Evolutionary conservation across 2,888 invertebrate genomes (phyloP).

Genomic region (Spodoptera exigua): DNA sequence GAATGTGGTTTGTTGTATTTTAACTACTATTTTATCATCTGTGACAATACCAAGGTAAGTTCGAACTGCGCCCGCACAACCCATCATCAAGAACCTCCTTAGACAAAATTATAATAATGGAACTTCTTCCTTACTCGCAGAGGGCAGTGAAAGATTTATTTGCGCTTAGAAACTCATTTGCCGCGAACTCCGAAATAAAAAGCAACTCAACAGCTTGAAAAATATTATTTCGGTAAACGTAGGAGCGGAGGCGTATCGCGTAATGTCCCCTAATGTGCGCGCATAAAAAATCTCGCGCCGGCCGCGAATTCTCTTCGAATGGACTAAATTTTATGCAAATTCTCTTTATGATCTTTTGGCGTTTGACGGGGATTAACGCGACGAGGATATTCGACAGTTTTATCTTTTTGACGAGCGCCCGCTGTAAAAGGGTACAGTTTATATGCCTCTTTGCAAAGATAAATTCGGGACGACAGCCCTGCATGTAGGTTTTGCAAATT

Average conservation of each 20-base stretch:
- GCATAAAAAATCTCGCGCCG: constrained; percentile 72
- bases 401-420: constrained; percentile 60
- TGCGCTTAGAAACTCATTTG: constrained; percentile 85
- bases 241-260: constrained; percentile 64
- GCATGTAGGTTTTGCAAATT: constrained; percentile 42
- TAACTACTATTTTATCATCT: constrained; percentile 36
- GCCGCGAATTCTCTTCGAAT: constrained; percentile 74
- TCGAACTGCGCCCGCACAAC: constrained; percentile 15
- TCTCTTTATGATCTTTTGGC: constrained; percentile 76
- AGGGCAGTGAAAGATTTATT: constrained; percentile 78
- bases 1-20: constrained; percentile 49
- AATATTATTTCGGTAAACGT: constrained; percentile 80
- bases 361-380: constrained; percentile 76
- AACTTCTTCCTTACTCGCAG: constrained; percentile 63
- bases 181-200: constrained; percentile 78
- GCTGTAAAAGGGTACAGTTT: constrained; percentile 53
- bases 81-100: constrained; percentile 32
- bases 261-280: constrained; percentile 82
- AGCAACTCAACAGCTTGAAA: constrained; percentile 83
- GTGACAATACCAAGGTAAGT: constrained; percentile 28
- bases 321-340: constrained; percentile 81
- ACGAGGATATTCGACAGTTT: constrained; percentile 66
- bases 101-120: constrained; percentile 70
- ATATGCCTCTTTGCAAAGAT: constrained; percentile 50
- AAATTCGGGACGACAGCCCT: constrained; percentile 44